phyloP scores from a whole-genome alignment of 2,888 invertebrate genomes.

The Malthinus flaveolus region DNA sequence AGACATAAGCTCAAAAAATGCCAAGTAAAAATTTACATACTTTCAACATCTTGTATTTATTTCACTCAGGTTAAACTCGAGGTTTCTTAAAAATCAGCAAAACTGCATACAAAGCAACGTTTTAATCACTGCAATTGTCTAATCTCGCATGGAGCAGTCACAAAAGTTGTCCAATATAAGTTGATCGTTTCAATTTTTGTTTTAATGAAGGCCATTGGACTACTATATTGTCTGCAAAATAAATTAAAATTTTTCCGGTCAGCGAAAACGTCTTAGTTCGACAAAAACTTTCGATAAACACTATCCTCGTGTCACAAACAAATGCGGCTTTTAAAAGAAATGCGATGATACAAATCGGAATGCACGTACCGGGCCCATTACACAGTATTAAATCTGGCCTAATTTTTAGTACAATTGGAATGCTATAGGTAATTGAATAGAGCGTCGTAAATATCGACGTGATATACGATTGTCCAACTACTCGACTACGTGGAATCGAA shows the following conservation, averaged over 20 bases:
- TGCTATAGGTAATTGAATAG: slow-evolving; percentile 67
- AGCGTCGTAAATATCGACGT: slow-evolving; percentile 80
- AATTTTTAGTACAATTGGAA: slow-evolving; percentile 69
- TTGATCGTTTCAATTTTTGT: slow-evolving; percentile 66
- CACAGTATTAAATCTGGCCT: slow-evolving; percentile 83
- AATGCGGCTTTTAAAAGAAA: slow-evolving; percentile 73
- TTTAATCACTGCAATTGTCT: no score
- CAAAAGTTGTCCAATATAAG: slow-evolving; percentile 77
- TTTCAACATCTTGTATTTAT: no score
- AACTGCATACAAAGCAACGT: no score
- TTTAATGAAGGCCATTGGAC: slow-evolving; percentile 91
- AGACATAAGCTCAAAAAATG: no score
- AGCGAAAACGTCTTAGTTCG: slow-evolving; percentile 88
- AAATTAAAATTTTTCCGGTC: slow-evolving; percentile 83
- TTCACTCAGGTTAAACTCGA: no score
- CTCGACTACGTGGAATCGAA: slow-evolving; percentile 80
- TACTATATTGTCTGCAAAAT: slow-evolving; percentile 81
- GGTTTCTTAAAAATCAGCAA: no score
- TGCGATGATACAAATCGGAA: slow-evolving; percentile 83
- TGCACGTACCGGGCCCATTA: slow-evolving; percentile 97
- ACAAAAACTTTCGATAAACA: slow-evolving; percentile 95
- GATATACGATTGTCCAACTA: slow-evolving; percentile 84
- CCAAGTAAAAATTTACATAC: no score
- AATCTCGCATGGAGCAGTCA: no score
- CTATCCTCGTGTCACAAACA: slow-evolving; percentile 69